Percentiles rank a stretch among this genome's conserved stretches.
Conservation (phyloP, 2,797 vertebrate species). For the Dryobates pubescens region DNA sequence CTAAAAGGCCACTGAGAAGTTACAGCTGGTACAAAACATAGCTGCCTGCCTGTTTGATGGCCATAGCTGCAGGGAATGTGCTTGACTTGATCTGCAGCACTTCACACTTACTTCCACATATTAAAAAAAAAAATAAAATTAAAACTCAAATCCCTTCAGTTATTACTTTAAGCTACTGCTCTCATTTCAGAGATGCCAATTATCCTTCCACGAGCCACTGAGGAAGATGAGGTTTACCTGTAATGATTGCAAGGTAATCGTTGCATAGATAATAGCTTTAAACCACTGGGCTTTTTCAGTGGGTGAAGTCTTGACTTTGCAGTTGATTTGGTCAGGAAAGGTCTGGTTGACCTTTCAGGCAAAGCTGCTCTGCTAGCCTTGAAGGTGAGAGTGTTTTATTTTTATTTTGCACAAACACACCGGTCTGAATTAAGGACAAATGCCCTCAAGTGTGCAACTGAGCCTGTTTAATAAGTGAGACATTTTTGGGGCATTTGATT, state of each 20-base stretch:
- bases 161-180: neutral
- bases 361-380: neutral
- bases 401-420: neutral
- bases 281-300: neutral
- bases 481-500: slow-evolving; percentile 11
- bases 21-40: neutral
- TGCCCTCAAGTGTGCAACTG: neutral
- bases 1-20: neutral
- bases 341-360: neutral
- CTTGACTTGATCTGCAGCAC: neutral
- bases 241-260: neutral
- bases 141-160: fast-evolving
- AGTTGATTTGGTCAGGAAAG: neutral
- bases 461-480: neutral
- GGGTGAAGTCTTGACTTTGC: neutral
- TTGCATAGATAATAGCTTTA: fast-evolving
- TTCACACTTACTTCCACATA: neutral
- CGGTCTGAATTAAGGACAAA: neutral
- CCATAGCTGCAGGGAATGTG: neutral
- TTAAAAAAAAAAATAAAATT: neutral
- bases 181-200: neutral
- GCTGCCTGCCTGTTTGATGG: neutral
- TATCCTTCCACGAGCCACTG: neutral
- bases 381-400: neutral
- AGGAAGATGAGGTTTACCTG: neutral